Evolutionary conservation across 2,797 vertebrate species (phyloP).

Genomic region (Poeciliopsis presidionis): DNA sequence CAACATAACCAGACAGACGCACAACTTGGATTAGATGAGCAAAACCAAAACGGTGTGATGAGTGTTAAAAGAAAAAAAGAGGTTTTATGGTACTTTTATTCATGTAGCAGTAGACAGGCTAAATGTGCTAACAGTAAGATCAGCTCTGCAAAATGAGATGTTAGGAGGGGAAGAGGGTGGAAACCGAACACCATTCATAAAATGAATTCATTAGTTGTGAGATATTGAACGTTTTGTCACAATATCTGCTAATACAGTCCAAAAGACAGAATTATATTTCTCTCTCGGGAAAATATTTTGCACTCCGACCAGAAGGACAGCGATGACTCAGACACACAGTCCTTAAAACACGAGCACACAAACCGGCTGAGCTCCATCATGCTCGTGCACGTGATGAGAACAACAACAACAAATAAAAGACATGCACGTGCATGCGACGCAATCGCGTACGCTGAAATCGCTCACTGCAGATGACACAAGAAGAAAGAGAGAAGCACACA

Average conservation of each 20-base stretch:
- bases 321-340: conserved; percentile 41
- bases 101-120: conserved; percentile 39
- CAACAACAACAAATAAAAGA: not conserved
- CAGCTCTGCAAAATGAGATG: conserved; percentile 30
- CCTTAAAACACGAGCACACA: conserved; percentile 26
- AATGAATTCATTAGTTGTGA: conserved; percentile 27
- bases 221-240: conserved; percentile 52
- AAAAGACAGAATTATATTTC: conserved; percentile 59
- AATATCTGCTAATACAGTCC: conserved; percentile 48
- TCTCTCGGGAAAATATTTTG: conserved; percentile 55
- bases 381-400: conserved; percentile 36
- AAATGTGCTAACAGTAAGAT: conserved; percentile 33
- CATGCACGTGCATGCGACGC: conserved; percentile 16
- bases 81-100: conserved; percentile 29
- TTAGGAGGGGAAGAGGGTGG: conserved; percentile 21
- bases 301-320: conserved; percentile 44
- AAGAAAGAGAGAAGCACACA: conserved; percentile 54
- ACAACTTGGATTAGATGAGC: conserved; percentile 10
- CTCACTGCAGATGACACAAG: conserved; percentile 9
- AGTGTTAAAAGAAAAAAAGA: conserved; percentile 9
- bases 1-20: conserved; percentile 1
- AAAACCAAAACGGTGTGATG: not conserved
- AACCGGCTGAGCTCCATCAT: conserved; percentile 26
- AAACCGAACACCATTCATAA: conserved; percentile 16
- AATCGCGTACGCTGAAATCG: not conserved